Base-by-base conservation (phyloP, 2,888 invertebrate genomes). In the Thymelicus sylvestris region DNA sequence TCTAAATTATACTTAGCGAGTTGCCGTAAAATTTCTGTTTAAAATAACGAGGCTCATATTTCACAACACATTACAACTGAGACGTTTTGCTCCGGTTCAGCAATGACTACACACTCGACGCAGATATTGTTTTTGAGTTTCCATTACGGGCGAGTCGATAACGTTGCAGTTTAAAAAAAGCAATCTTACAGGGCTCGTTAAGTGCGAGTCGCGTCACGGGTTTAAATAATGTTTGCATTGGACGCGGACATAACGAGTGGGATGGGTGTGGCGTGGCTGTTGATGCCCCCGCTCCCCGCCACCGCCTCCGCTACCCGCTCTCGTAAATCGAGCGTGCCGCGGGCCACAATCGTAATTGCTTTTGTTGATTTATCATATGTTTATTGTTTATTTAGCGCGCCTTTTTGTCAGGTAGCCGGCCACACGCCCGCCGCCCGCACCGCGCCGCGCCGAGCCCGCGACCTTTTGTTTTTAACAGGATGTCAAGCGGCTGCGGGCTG, bases 331-430 rank as follows among this genome's bases (percentile, higher is more conserved):
- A 74, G 72, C 80, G 79, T 80, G 91, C 90, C 89, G 80, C 74
- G 81, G 91, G 91, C 87, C 74, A 79, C 79, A 61, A 74, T 74
- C 73, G 82, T 88, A 87, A 92, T 91, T 92, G 86, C 88, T 87
- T 90, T 88, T 81, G 83, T 84, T 90, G 88, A 90, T 89, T 86
- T 89, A 89, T 88, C 84, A 86, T 83, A 85, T 80, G 82, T 82
- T 85, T 83, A 85, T 87, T 92, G 89, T 91, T 91, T 91, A 88
- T 89, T 89, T 86, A 90, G 83, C 85, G 83, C 83, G 78, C 79
- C 84, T 85, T 88, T 87, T 86, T 86, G 83, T 84, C 81, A 86
- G 87, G 89, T 87, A 89, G 90, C 89, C 76, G 78, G 74, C 74
- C 75, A 74, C 76, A 74, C 74, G 75, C 71, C 73, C 72, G 71